Base-by-base conservation (phyloP, 2,797 vertebrate species). In the Amblyraja radiata region DNA sequence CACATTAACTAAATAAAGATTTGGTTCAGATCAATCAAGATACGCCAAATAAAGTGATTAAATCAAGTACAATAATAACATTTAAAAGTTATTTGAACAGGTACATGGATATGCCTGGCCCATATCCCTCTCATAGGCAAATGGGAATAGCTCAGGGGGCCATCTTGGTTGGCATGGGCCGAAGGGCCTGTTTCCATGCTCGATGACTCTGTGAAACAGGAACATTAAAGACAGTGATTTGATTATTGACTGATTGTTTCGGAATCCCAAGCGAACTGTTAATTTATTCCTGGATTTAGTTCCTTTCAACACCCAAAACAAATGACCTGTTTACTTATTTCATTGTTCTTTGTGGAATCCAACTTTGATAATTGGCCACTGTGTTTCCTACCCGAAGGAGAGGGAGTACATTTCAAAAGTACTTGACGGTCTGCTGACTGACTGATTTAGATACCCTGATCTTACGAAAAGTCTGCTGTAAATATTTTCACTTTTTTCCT, bases 221-320 rank as follows among this genome's bases (percentile, higher is more conserved):
- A 76, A 54, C 46, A 54, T 54, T 54, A 92, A 58, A 3, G 68
- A 28, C 58, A 54, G 39, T 0, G 39, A 95, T 95, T 96, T 93
- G 95, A 96, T 95, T 96, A 94, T 94, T 93, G 95, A 96, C 96
- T 97, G 97, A 98, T 98, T 97, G 95, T 96, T 93, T 80, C 93
- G 94, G 95, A 94, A 90, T 93, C 95, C 39, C 74, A 95, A 94
- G 95, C 97, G 98, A 99, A 99, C 98, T 98, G 97, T 96, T 95
- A 96, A 96, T 98, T 98, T 98, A 97, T 98, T 97, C 96, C 94
- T 96, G 95, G 97, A 98, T 65, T 18, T 74, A 21, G 16, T 21
- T 6, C 84, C 39, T 68, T 32, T 16, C 84, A 68, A 21, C 2
- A 10, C 0, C 14, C 21, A 10, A 68, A 88, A 88, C n/a, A 68